Base-by-base conservation (phyloP, 2,888 invertebrate species). In the Tenthredo distinguenda region DNA sequence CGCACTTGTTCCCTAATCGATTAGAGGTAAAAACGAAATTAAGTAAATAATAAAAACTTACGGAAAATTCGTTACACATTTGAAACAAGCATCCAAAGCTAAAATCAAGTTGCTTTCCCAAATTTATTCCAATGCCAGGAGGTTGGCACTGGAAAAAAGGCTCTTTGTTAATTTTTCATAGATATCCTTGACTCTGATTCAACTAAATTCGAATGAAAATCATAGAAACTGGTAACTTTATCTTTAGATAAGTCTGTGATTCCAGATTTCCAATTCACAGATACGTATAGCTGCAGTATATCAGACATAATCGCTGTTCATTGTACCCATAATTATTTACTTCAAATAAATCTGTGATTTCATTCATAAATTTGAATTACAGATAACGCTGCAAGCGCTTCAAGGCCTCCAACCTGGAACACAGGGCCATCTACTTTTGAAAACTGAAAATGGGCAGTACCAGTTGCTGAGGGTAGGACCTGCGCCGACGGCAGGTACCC, bases 391-490 rank as follows among this genome's bases (percentile, higher is more conserved):
- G 94, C 97, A 98, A 95, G 96, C 97, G 92, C 95, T 98, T 91
- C 97, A 97, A 94, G 96, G 97, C 93, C 95, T 98, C 89, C 98
- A 97, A 94, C 96, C 97, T 89, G 94, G 94, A 43, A 97, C 98
- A 94, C 98, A 97, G 94, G 96, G 97, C 87, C 97, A 98, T 94
- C 95, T 99, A 94, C 96, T 99, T 93, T 95, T 99, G 94, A 99
- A 98, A 95, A 99, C 99, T 93, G 99, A 99, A 95, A 98, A 98
- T 95, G 99, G 99, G 92, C 98, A 98, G 94, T 98, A 97, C 94
- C 98, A 99, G 94, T 95, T 99, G 94, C 95, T 99, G 93, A 96
- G 98, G 94, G 97, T 98, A 91, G 97, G 97, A 89, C 97, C 97
- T 89, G 96, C 97, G 88, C 96, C 97, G 86, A 94, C 96, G 86